These are phyloP conservation scores for Herpetotheres cachinnans DNA, from an alignment of 2,113 vertebrate genomes.

Conservation along the genomic window DNA sequence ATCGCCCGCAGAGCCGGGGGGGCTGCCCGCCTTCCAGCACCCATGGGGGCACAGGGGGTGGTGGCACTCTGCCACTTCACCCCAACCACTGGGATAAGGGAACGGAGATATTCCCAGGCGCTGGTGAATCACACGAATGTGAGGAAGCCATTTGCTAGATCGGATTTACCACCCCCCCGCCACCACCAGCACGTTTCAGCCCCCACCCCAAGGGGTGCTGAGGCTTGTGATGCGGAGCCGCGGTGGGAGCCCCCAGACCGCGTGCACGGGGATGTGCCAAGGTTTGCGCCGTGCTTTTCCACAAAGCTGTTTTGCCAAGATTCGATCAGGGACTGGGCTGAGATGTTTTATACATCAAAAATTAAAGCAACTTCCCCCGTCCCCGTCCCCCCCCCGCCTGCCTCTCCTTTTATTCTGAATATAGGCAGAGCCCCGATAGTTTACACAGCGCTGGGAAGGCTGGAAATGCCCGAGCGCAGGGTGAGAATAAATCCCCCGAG, in stretches of 20 bases:
- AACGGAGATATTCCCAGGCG: background rate
- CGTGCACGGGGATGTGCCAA: fast-evolving
- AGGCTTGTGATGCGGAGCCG: background rate
- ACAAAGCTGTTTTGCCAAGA: background rate
- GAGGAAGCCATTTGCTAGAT: background rate
- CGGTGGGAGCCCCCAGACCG: background rate
- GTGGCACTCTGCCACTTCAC: background rate
- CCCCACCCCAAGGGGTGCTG: background rate
- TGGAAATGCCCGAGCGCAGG: fast-evolving
- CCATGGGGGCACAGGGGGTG: fast-evolving
- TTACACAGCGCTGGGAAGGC: background rate
- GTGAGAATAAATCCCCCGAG: background rate
- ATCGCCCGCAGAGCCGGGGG: fast-evolving
- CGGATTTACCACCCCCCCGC: background rate
- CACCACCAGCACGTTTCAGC: background rate
- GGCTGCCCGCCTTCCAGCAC: background rate
- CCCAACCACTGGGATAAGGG: fast-evolving
- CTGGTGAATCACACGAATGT: fast-evolving
- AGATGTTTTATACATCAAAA: background rate
- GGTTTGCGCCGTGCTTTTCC: fast-evolving
- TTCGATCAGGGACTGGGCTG: background rate
- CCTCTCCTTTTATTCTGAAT: background rate
- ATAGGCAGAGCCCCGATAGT: background rate
- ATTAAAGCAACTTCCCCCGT: background rate
- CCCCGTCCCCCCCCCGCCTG: fast-evolving